These are phyloP conservation scores for Homarus gammarus DNA, from an alignment of 2,888 invertebrate genomes.

Conservation along the genomic window DNA sequence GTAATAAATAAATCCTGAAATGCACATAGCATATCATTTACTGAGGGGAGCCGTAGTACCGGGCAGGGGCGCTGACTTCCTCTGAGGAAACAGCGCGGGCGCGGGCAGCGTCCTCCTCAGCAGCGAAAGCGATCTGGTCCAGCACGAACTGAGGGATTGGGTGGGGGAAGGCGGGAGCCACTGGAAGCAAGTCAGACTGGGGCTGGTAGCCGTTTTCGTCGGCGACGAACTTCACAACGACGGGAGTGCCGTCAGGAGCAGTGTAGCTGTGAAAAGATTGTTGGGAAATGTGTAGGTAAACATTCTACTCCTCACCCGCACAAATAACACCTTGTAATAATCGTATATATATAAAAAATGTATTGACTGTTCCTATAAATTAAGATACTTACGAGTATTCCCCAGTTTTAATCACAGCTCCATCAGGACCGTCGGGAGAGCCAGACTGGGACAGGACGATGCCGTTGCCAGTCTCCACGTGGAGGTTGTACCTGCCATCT, in stretches of 20 bases:
- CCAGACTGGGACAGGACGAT: conserved; percentile 54
- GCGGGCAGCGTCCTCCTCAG: neutral
- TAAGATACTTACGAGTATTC: conserved; percentile 49
- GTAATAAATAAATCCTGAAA: neutral
- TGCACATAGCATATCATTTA: neutral
- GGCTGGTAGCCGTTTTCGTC: conserved; percentile 71
- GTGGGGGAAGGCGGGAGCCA: conserved; percentile 74
- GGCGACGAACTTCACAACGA: conserved; percentile 62
- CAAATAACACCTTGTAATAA: no score
- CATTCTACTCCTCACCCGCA: no score
- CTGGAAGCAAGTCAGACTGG: conserved; percentile 63
- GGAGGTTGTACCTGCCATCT: conserved; percentile 67
- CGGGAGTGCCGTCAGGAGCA: conserved; percentile 59
- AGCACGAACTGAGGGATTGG: conserved; percentile 72
- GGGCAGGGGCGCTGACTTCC: neutral
- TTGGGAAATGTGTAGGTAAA: neutral
- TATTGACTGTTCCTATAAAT: neutral
- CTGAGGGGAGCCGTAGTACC: neutral
- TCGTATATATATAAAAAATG: no score
- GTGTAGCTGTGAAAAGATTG: conserved; percentile 40
- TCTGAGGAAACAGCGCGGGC: neutral
- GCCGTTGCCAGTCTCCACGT: conserved; percentile 72
- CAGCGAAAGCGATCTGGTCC: conserved; percentile 66
- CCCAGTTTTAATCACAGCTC: conserved; percentile 58
- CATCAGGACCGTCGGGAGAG: conserved; percentile 51